phyloP scores from a whole-genome alignment of 2,797 vertebrate genomes.

The Hyperoplus lanceolatus region DNA sequence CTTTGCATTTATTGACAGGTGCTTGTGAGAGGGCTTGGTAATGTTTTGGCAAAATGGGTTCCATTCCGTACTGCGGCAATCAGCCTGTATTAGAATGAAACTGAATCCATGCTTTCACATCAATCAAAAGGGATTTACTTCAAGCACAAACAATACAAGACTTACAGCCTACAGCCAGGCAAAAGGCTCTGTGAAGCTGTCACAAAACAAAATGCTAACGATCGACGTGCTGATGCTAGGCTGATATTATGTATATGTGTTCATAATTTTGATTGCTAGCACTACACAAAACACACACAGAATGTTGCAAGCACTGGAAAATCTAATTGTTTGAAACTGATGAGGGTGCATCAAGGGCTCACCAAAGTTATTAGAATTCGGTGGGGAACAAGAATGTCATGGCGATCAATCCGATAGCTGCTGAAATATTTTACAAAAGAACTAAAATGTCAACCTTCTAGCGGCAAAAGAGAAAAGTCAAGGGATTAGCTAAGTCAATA shows the following conservation, averaged over 20 bases:
- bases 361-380: not conserved
- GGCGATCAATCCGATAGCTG: too few species aligned
- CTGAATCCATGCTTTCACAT: conserved; percentile 52
- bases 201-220: conserved; percentile 3
- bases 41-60: conserved; percentile 45
- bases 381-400: too few species aligned
- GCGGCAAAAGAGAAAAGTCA: not conserved
- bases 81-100: conserved; percentile 42
- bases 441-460: too few species aligned
- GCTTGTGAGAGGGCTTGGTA: conserved; percentile 51
- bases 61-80: conserved; percentile 51
- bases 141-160: conserved; percentile 22
- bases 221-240: not conserved
- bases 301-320: not conserved
- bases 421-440: too few species aligned
- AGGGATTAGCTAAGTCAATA: not conserved
- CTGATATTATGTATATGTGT: not conserved
- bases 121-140: conserved; percentile 57
- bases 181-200: conserved; percentile 2
- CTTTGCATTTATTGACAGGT: conserved; percentile 59
- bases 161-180: not conserved
- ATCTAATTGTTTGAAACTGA: not conserved
- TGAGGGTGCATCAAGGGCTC: not conserved
- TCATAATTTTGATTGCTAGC: not conserved
- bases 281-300: not conserved